These are phyloP conservation scores for Phaetusa simplex DNA, from an alignment of 2,113 vertebrate genomes.

Conservation along the genomic window DNA sequence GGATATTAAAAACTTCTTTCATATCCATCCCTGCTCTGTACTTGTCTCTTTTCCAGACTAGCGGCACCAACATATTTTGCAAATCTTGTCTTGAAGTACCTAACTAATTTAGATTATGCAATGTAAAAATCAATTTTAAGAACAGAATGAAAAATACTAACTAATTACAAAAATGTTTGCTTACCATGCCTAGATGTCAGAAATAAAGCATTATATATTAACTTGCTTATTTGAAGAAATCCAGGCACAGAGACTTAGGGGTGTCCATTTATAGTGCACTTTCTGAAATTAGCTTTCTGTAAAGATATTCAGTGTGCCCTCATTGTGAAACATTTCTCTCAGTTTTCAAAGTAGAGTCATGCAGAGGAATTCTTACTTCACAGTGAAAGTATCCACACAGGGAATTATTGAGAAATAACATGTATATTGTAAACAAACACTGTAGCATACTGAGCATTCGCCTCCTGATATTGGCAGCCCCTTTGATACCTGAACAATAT, in stretches of 20 bases:
- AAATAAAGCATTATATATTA: not conserved
- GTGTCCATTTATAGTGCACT: not conserved
- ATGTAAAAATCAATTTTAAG: not conserved
- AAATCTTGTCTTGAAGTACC: not conserved
- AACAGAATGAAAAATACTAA: not conserved
- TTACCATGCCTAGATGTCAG: not conserved
- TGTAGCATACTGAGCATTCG: not conserved
- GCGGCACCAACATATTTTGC: not conserved
- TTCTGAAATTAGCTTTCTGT: not conserved
- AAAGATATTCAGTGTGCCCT: not conserved
- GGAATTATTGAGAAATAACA: not conserved
- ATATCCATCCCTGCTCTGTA: not conserved
- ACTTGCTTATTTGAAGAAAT: not conserved
- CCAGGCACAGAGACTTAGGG: not conserved
- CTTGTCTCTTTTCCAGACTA: not conserved
- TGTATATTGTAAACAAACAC: not conserved
- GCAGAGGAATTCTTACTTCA: not conserved
- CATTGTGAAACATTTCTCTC: not conserved
- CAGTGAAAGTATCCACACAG: not conserved
- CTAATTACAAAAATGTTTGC: not conserved
- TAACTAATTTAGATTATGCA: not conserved
- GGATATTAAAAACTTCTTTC: not conserved
- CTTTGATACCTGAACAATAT: not conserved
- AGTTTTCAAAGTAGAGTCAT: not conserved
- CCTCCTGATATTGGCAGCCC: not conserved